Conservation (phyloP, 2,113 vertebrate genomes). For the Cryptotis parvus region DNA sequence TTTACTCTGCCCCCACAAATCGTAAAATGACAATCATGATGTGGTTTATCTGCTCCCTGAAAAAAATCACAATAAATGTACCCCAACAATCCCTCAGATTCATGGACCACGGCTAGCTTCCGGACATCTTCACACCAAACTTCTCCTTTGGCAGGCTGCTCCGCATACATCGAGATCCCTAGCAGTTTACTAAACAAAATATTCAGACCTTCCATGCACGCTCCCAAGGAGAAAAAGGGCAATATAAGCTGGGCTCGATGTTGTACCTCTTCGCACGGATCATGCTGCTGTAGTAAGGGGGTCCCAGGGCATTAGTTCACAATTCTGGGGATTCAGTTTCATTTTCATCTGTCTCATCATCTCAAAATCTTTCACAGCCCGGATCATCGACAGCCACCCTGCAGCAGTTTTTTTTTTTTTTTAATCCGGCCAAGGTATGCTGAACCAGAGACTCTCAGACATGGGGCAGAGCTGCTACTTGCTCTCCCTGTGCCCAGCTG, state of each 20-base stretch:
- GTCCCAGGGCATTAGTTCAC: no score
- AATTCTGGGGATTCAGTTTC: no score
- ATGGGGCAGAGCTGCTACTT: no score
- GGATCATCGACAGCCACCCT: no score
- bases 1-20: conserved; percentile 94
- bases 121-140: conserved; percentile 96
- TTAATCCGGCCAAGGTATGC: no score
- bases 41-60: conserved; percentile 94
- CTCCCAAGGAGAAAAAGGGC: conserved; percentile 95
- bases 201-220: conserved; percentile 97
- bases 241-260: conserved; percentile 96
- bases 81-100: conserved; percentile 95
- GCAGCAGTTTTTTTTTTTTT: no score
- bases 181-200: conserved; percentile 92
- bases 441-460: no score
- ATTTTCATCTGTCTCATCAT: no score
- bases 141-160: conserved; percentile 93
- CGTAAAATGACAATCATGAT: conserved; percentile 99
- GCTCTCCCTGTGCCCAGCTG: no score
- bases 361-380: no score
- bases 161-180: conserved; percentile 93
- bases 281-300: no score
- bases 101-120: conserved; percentile 98
- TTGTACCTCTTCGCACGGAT: no score
- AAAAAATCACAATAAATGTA: conserved; percentile 99